Percentiles rank a stretch among this genome's conserved stretches.
These are phyloP conservation scores for Rapana venosa DNA, from an alignment of 2,888 invertebrate genomes.

Conservation along the genomic window DNA sequence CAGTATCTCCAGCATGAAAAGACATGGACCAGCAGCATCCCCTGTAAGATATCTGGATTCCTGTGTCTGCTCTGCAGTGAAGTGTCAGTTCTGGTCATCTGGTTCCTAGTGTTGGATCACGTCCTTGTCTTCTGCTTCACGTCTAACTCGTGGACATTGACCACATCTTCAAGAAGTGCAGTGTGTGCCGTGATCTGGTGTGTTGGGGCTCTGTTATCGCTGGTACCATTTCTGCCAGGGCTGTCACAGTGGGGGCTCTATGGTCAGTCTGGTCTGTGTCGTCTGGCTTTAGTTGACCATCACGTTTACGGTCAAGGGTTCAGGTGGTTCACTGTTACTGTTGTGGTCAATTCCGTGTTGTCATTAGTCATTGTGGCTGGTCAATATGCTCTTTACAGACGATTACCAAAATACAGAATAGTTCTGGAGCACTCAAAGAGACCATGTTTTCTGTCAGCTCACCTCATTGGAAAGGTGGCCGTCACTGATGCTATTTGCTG, in stretches of 20 bases:
- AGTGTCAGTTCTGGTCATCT: not conserved
- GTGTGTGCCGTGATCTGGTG: not conserved
- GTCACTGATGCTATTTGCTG: not conserved
- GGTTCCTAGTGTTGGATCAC: not conserved
- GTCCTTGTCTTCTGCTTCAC: not conserved
- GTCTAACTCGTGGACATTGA: not conserved
- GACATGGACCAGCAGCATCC: not conserved
- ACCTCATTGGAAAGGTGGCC: not conserved
- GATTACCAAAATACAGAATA: not conserved
- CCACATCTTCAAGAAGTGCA: not conserved
- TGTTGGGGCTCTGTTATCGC: not conserved
- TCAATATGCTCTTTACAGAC: not conserved
- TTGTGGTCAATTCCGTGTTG: not conserved
- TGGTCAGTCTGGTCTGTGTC: slow-evolving; percentile 4
- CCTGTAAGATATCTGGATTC: not conserved
- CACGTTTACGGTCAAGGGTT: not conserved
- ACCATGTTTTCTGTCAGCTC: not conserved
- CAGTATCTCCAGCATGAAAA: not conserved
- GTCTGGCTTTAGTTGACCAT: not conserved
- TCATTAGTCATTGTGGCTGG: not conserved
- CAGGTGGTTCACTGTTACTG: not conserved
- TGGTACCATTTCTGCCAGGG: not conserved
- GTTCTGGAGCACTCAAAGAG: not conserved
- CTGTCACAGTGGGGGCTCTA: not conserved
- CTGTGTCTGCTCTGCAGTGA: not conserved